Percentiles rank a stretch among this genome's conserved stretches.
Conservation (phyloP, 1,140 invertebrate genomes). For the Aporrectodea caliginosa region DNA sequence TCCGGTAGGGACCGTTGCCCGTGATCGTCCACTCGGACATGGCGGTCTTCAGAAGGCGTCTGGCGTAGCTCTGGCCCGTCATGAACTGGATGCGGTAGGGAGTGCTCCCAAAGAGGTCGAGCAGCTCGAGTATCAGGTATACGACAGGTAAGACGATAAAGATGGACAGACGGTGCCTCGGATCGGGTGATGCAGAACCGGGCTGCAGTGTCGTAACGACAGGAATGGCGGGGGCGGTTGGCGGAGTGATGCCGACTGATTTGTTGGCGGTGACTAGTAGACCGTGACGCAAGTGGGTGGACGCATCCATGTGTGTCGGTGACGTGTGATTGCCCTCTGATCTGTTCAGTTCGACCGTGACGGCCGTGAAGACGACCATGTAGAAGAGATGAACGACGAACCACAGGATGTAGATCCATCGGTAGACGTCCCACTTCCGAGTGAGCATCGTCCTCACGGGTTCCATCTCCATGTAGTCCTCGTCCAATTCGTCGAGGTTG, state of each 20-base stretch:
- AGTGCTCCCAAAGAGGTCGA: background rate
- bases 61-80: background rate
- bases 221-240: too few relatives aligned
- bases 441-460: slow-evolving; percentile 12
- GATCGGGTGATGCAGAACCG: background rate
- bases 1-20: slow-evolving; percentile 20
- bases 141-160: background rate
- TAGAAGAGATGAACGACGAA: slow-evolving; percentile 14
- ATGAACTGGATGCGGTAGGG: slow-evolving; percentile 16
- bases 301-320: background rate
- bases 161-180: background rate
- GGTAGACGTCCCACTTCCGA: slow-evolving; percentile 21
- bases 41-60: background rate
- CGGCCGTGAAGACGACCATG: slow-evolving; percentile 11
- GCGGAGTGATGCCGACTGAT: background rate
- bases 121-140: background rate
- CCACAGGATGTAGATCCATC: slow-evolving; percentile 23
- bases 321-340: background rate
- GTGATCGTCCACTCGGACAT: slow-evolving; percentile 26
- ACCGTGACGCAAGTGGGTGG: background rate
- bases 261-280: background rate
- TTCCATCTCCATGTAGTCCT: slow-evolving; percentile 15
- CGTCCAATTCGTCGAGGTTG: background rate
- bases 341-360: slow-evolving; percentile 12
- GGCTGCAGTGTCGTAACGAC: background rate